Evolutionary conservation across 2,797 vertebrate genomes (phyloP).

Genomic region (Pseudochirops cupreus): DNA sequence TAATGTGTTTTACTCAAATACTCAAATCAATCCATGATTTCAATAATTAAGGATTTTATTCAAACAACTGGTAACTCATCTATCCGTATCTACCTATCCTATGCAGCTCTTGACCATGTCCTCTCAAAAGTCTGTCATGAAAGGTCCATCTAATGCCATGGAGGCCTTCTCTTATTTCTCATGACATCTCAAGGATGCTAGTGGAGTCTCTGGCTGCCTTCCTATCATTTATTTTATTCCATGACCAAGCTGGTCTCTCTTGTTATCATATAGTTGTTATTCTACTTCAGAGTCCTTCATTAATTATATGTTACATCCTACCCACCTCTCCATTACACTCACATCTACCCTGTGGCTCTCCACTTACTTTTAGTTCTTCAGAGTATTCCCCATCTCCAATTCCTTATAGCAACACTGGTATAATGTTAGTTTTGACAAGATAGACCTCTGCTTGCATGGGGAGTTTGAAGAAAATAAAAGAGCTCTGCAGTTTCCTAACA

Average conservation of each 20-base stretch:
- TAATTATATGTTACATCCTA: neutral
- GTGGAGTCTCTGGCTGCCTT: neutral
- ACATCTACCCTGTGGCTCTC: neutral
- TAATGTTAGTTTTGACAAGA: neutral
- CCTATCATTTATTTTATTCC: neutral
- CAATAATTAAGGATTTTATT: neutral
- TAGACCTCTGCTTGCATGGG: neutral
- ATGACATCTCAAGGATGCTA: neutral
- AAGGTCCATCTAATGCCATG: neutral
- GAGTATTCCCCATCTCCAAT: neutral
- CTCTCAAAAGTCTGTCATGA: neutral
- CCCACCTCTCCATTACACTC: neutral
- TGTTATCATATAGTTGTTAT: neutral
- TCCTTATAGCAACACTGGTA: neutral
- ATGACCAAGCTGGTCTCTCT: neutral
- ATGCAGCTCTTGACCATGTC: neutral
- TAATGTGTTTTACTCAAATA: neutral
- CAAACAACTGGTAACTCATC: neutral
- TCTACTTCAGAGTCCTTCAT: neutral
- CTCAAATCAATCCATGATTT: neutral
- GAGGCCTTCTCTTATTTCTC: neutral
- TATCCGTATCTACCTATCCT: neutral
- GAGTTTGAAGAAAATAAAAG: neutral
- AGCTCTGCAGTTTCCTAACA: neutral
- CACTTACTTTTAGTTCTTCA: neutral